Evolutionary conservation across 1,140 invertebrate genomes (phyloP), one percentile per base, ranked within the genome.

Genomic region (Eueides isabella): DNA sequence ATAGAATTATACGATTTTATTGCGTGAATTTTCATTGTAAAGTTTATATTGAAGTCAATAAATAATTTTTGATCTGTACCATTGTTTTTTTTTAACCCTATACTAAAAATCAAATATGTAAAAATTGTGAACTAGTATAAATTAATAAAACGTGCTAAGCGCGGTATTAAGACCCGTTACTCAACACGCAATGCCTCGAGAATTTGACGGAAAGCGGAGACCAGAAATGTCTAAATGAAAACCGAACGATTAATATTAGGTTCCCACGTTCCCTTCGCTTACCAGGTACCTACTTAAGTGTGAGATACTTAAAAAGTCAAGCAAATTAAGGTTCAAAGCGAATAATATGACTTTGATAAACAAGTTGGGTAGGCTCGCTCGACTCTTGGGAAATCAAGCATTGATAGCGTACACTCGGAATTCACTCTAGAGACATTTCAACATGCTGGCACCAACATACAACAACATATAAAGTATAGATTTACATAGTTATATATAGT

Each of bases 21-120:
- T 69, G 28, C 70, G 67, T 66, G 55, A 67, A 67, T 63, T 76
- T 62, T 76, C 28, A 72, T 63, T 67, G 63, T 63, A 19, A 68
- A 55, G 72, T 76, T 76, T 67, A 61, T 72, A 72, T 76, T 69
- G 48, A 76, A 76, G 61, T 61, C 69, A 76, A 76, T 76, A 71
- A 75, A 74, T 65, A 67, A 62, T 66, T 74, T 70, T 70, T 70
- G 55, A 70, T 70, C 73, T 66, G 31, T 35, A 74, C n/a, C 12
- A 1, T 0, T 28, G 33, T n/a, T 12, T 70, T 62, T 61, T 65
- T 65, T 23, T 68, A 44, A 29, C n/a, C 14, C 28, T 28, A 31
- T 31, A 5, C 7, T 31, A n/a, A n/a, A n/a, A n/a, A n/a, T n/a
- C n/a, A n/a, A n/a, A n/a, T n/a, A n/a, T n/a, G n/a, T n/a, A n/a